Evolutionary conservation across 2,888 invertebrate species (phyloP).

Genomic region (Anagyrus pseudococci): DNA sequence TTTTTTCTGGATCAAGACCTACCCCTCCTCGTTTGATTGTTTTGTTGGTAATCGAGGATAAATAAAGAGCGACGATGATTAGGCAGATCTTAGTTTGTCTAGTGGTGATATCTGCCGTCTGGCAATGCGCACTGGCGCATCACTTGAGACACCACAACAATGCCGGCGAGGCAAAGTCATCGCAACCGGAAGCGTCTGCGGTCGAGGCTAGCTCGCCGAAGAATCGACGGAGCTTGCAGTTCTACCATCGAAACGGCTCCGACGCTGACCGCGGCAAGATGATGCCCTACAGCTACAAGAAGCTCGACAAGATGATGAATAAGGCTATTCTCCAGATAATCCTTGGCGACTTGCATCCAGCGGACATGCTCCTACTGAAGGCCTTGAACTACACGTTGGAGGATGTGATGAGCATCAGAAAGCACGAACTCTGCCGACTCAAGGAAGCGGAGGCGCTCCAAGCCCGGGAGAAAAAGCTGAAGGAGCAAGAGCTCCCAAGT

Average conservation of each 20-base stretch:
- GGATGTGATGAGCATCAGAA: conserved; percentile 53
- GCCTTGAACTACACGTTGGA: conserved; percentile 56
- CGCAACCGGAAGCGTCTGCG: neutral
- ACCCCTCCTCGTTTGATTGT: too few species aligned
- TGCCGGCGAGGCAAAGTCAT: conserved; percentile 8
- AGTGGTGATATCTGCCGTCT: conserved; percentile 1
- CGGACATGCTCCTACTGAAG: conserved; percentile 53
- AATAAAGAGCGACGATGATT: neutral
- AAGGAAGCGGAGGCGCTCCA: conserved; percentile 42
- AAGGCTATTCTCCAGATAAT: conserved; percentile 58
- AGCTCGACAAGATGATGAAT: conserved; percentile 56
- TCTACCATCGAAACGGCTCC: conserved; percentile 31
- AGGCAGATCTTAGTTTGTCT: conserved; percentile 10
- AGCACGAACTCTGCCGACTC: conserved; percentile 48
- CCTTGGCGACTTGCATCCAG: conserved; percentile 53
- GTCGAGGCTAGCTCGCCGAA: conserved; percentile 16
- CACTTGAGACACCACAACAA: conserved; percentile 29
- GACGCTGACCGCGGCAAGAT: conserved; percentile 37
- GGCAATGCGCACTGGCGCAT: conserved; percentile 19
- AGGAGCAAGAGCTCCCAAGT: conserved; percentile 14
- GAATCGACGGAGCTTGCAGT: conserved; percentile 32
- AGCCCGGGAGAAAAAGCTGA: conserved; percentile 12
- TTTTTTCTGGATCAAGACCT: too few species aligned
- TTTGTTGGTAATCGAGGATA: too few species aligned
- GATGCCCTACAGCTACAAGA: conserved; percentile 49